Conservation (phyloP, 2,797 vertebrate species). For the Heliangelus exortis region DNA sequence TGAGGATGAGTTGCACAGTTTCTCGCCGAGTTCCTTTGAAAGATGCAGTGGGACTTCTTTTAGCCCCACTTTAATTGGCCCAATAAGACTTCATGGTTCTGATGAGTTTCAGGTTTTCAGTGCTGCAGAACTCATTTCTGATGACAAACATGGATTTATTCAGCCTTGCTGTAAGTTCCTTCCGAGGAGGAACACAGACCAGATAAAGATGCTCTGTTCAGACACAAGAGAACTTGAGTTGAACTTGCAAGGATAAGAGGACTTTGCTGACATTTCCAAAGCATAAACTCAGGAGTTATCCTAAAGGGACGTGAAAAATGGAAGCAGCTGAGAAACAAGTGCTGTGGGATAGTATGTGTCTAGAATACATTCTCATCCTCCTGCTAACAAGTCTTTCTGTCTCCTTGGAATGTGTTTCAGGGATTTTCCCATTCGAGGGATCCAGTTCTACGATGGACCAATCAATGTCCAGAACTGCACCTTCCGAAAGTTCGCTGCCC, state of each 20-base stretch:
- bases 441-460: slow-evolving; percentile 96
- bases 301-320: not conserved
- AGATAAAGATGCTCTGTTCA: slow-evolving; percentile 45
- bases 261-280: slow-evolving; percentile 1
- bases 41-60: not conserved
- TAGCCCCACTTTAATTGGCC: not conserved
- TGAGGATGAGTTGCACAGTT: not conserved
- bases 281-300: not conserved
- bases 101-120: slow-evolving; percentile 45
- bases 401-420: slow-evolving; percentile 66
- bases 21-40: slow-evolving; percentile 1
- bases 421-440: slow-evolving; percentile 93
- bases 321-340: not conserved
- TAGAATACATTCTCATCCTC: not conserved
- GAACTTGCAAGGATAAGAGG: slow-evolving; percentile 22
- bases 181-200: slow-evolving; percentile 6
- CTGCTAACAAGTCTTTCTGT: not conserved
- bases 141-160: not conserved
- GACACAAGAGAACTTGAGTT: not conserved
- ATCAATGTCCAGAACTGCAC: slow-evolving; percentile 96
- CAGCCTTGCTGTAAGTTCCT: not conserved
- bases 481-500: slow-evolving; percentile 90
- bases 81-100: not conserved
- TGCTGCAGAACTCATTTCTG: slow-evolving; percentile 53
- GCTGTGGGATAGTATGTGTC: not conserved